These are phyloP conservation scores for Mythimna ferrago DNA, from an alignment of 2,888 invertebrate genomes.

Conservation along the genomic window DNA sequence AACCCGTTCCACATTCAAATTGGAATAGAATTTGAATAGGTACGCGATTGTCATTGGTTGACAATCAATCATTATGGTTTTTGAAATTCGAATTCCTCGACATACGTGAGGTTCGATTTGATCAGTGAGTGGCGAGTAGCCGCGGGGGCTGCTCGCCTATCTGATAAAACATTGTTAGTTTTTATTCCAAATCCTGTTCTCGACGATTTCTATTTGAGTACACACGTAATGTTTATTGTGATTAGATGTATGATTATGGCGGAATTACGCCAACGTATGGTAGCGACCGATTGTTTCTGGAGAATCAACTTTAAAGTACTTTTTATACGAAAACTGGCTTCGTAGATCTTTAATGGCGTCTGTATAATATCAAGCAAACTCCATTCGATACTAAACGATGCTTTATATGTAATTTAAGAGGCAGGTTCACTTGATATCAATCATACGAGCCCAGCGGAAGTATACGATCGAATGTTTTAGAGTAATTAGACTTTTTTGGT, in stretches of 20 bases:
- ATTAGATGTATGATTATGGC: conserved; percentile 58
- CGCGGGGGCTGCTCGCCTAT: conserved; percentile 69
- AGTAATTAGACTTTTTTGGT: conserved; percentile 50
- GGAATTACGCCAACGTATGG: conserved; percentile 53
- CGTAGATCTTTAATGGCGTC: conserved; percentile 8
- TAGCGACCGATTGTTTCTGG: conserved; percentile 37
- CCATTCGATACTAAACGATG: conserved; percentile 26
- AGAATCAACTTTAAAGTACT: conserved; percentile 29
- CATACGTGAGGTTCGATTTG: conserved; percentile 83
- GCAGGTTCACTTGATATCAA: conserved; percentile 37
- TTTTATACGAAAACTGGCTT: conserved; percentile 26
- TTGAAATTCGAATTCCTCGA: conserved; percentile 86
- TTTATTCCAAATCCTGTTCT: conserved; percentile 66
- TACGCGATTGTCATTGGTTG: conserved; percentile 89
- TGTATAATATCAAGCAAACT: conserved; percentile 29
- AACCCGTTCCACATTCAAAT: conserved; percentile 88
- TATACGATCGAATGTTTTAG: conserved; percentile 45
- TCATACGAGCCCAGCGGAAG: conserved; percentile 48
- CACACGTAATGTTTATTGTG: conserved; percentile 55
- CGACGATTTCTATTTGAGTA: conserved; percentile 63
- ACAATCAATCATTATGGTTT: conserved; percentile 90
- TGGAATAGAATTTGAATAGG: conserved; percentile 86
- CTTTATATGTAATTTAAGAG: conserved; percentile 30
- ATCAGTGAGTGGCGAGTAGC: conserved; percentile 79
- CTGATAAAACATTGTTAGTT: conserved; percentile 69